These are phyloP conservation scores for Luperina testacea DNA, from an alignment of 2,888 invertebrate species.

Conservation along the genomic window DNA sequence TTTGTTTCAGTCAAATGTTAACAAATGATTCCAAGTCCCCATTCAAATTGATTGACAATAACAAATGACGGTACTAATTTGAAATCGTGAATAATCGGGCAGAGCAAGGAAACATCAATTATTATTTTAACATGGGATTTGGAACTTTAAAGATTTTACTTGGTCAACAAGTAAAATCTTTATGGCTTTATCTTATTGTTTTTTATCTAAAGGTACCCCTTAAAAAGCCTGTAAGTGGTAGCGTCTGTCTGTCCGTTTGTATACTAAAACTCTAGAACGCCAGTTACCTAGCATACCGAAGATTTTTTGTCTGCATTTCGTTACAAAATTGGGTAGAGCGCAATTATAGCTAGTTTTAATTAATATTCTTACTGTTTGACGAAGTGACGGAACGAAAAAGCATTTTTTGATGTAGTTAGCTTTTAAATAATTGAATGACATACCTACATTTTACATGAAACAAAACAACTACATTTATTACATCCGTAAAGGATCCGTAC, in stretches of 20 bases:
- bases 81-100: slow-evolving; percentile 28
- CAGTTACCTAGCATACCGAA: too few relatives aligned
- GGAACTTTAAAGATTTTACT: background rate
- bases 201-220: background rate
- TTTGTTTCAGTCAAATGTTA: slow-evolving; percentile 19
- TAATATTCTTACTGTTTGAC: background rate
- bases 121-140: background rate
- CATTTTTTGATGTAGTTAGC: background rate
- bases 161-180: background rate
- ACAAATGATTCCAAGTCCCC: slow-evolving; percentile 23
- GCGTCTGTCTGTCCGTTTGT: background rate
- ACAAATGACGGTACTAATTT: slow-evolving; percentile 33
- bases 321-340: background rate
- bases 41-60: slow-evolving; percentile 36
- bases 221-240: background rate
- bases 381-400: background rate
- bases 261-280: background rate
- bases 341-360: background rate
- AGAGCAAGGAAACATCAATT: background rate
- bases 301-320: background rate
- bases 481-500: background rate
- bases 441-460: background rate
- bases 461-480: background rate
- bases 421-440: background rate
- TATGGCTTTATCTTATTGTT: background rate